Conservation (phyloP, 2,888 invertebrate species). For the Aphodius granarius region DNA sequence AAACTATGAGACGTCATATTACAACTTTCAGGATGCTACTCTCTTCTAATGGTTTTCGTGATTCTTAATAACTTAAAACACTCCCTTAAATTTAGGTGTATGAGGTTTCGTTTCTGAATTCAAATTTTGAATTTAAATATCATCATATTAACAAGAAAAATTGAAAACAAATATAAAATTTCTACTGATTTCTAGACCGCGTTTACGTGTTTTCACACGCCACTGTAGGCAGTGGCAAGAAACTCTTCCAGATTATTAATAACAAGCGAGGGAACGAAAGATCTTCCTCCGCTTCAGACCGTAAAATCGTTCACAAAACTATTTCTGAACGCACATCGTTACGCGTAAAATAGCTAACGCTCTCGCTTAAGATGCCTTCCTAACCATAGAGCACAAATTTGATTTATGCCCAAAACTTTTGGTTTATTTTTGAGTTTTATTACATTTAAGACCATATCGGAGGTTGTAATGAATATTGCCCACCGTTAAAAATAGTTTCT, state of each 20-base stretch:
- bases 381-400: background rate
- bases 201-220: background rate
- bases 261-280: constrained; percentile 13
- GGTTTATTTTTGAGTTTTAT: background rate
- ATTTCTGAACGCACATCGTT: constrained; percentile 14
- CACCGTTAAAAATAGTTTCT: background rate
- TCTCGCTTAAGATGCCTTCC: background rate
- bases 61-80: too few species aligned
- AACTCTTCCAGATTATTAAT: constrained; percentile 17
- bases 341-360: constrained; percentile 8
- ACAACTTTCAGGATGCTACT: too few species aligned
- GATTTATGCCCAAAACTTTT: background rate
- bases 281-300: constrained; percentile 11
- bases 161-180: too few species aligned
- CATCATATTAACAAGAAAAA: too few species aligned
- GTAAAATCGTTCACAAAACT: constrained; percentile 16
- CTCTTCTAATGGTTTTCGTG: too few species aligned
- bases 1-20: too few species aligned
- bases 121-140: too few species aligned
- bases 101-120: too few species aligned
- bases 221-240: constrained; percentile 8
- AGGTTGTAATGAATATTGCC: background rate
- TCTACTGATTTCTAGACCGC: too few species aligned
- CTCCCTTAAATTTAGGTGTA: too few species aligned
- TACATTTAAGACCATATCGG: background rate